These are phyloP conservation scores for Coluber constrictor DNA, from an alignment of 2,797 vertebrate species.

Conservation along the genomic window DNA sequence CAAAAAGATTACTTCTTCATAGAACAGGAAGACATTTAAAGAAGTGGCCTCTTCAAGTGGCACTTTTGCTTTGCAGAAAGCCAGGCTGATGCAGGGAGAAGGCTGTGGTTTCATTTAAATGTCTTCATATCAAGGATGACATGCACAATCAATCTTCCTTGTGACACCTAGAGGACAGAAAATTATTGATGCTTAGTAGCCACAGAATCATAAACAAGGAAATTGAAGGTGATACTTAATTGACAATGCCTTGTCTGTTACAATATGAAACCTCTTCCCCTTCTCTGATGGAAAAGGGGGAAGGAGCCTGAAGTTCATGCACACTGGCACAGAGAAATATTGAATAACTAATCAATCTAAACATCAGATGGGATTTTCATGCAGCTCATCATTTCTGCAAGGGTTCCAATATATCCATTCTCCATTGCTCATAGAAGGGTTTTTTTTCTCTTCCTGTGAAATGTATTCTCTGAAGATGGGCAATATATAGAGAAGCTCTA, in stretches of 20 bases:
- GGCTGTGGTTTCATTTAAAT: conserved; percentile 88
- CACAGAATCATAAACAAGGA: conserved; percentile 86
- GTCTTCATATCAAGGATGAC: conserved; percentile 82
- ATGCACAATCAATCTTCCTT: conserved; percentile 86
- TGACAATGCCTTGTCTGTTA: conserved; percentile 83
- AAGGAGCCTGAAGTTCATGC: conserved; percentile 25
- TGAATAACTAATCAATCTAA: conserved; percentile 9
- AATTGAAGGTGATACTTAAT: conserved; percentile 89
- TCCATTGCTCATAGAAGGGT: conserved; percentile 26
- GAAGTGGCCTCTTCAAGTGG: conserved; percentile 42
- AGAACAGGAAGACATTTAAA: not conserved
- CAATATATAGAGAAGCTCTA: conserved; percentile 4
- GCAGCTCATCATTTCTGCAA: conserved; percentile 34
- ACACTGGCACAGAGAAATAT: conserved; percentile 29
- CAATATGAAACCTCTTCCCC: conserved; percentile 63
- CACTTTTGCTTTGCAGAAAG: conserved; percentile 64
- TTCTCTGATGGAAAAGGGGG: conserved; percentile 41
- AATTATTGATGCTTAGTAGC: conserved; percentile 88
- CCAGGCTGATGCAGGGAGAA: conserved; percentile 79
- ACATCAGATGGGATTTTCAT: conserved; percentile 39
- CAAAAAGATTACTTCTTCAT: not conserved
- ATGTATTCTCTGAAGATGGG: conserved; percentile 61
- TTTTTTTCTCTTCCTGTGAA: not conserved
- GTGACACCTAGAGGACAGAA: conserved; percentile 82
- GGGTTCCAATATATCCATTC: conserved; percentile 22